Evolutionary conservation across 2,797 vertebrate genomes (phyloP).

Genomic region (Mycteria americana): DNA sequence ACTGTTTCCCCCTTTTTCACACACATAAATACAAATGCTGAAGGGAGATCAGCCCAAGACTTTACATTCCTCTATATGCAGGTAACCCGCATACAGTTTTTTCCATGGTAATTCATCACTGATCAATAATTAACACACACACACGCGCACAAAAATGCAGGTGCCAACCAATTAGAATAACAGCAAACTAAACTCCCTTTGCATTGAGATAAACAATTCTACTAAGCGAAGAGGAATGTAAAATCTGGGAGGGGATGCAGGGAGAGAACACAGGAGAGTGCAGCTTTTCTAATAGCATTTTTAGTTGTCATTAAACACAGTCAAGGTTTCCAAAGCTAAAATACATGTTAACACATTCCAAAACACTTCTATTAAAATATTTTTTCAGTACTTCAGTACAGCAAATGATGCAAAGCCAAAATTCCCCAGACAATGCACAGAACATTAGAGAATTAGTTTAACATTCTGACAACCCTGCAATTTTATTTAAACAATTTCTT

Average conservation of each 20-base stretch:
- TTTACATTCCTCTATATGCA: background rate
- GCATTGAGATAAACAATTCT: background rate
- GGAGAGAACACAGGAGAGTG: background rate
- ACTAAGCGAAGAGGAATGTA: background rate
- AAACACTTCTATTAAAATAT: slow-evolving; percentile 64
- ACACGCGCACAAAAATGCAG: background rate
- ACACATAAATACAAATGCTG: background rate
- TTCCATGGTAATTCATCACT: background rate
- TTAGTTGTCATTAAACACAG: slow-evolving; percentile 35
- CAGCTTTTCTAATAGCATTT: slow-evolving; percentile 18
- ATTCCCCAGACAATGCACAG: slow-evolving; percentile 70
- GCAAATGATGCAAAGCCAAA: slow-evolving; percentile 68
- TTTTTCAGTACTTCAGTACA: slow-evolving; percentile 59
- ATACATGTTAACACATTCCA: slow-evolving; percentile 57
- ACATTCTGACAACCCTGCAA: slow-evolving; percentile 73
- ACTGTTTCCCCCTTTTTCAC: background rate
- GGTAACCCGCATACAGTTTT: background rate
- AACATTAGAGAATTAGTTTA: slow-evolving; percentile 73
- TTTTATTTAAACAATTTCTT: slow-evolving; percentile 81
- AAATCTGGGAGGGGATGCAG: background rate
- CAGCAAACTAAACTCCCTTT: background rate
- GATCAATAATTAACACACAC: background rate
- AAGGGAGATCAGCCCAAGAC: background rate
- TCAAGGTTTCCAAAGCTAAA: slow-evolving; percentile 57
- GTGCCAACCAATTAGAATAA: background rate